These are phyloP conservation scores for Cyanoliseus patagonus DNA, from an alignment of 2,113 vertebrate species.

Conservation along the genomic window DNA sequence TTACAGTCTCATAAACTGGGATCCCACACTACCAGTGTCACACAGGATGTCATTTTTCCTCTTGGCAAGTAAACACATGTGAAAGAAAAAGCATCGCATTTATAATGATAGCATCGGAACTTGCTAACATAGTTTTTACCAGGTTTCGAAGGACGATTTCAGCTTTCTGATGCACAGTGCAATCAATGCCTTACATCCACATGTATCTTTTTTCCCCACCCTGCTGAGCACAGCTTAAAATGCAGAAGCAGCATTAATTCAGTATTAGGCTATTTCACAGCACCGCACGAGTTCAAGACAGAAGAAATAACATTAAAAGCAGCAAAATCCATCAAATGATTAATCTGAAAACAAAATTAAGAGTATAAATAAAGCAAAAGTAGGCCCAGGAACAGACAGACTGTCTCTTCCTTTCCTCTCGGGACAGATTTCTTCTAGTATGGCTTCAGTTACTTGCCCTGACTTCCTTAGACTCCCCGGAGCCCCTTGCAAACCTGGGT, in stretches of 20 bases:
- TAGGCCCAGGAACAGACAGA: conserved; percentile 25
- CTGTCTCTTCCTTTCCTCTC: conserved; percentile 30
- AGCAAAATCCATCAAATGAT: conserved; percentile 54
- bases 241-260: conserved; percentile 25
- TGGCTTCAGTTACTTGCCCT: conserved; percentile 29
- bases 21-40: conserved; percentile 63
- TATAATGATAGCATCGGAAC: conserved; percentile 43
- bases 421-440: conserved; percentile 20
- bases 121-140: conserved; percentile 22
- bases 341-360: conserved; percentile 53
- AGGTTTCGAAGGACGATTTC: conserved; percentile 28
- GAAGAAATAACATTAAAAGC: conserved; percentile 55
- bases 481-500: background rate
- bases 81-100: conserved; percentile 47
- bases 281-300: conserved; percentile 18
- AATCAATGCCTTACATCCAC: background rate
- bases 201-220: background rate
- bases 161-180: conserved; percentile 21
- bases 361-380: conserved; percentile 37
- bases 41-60: conserved; percentile 55
- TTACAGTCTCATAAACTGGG: conserved; percentile 55
- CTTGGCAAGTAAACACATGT: conserved; percentile 64
- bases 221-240: conserved; percentile 32
- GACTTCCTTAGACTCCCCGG: background rate
- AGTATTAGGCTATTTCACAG: conserved; percentile 23